A percentile compares a stretch with the other conserved stretches of the same genome.
These are phyloP conservation scores for Mechanitis mazaeus DNA, from an alignment of 2,888 invertebrate genomes.

Conservation along the genomic window DNA sequence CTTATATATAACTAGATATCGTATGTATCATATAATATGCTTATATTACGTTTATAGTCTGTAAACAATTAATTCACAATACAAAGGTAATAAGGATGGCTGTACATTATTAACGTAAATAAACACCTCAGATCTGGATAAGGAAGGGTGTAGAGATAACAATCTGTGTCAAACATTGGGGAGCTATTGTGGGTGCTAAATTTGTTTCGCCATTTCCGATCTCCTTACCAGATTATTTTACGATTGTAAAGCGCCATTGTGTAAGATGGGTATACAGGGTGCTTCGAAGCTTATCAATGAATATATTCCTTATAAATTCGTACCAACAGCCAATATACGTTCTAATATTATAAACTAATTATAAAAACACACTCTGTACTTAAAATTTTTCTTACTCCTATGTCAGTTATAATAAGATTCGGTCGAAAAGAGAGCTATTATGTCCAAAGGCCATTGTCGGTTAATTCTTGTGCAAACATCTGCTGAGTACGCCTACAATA, in stretches of 20 bases:
- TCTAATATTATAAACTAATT: not conserved
- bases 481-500: slow-evolving; percentile 47
- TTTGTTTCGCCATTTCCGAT: slow-evolving; percentile 73
- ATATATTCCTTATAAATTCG: not conserved
- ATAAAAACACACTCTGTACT: slow-evolving; percentile 11
- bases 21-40: too few relatives aligned
- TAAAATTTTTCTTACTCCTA: slow-evolving; percentile 24
- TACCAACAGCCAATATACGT: too few relatives aligned
- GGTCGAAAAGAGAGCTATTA: slow-evolving; percentile 52
- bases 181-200: slow-evolving; percentile 70
- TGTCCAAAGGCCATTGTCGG: slow-evolving; percentile 50
- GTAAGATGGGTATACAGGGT: slow-evolving; percentile 21
- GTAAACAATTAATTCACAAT: slow-evolving; percentile 11
- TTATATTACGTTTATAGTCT: not conserved
- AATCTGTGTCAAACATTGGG: slow-evolving; percentile 69
- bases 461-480: slow-evolving; percentile 63
- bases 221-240: slow-evolving; percentile 66
- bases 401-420: slow-evolving; percentile 64
- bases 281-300: slow-evolving; percentile 4
- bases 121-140: slow-evolving; percentile 63
- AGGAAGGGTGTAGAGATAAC: slow-evolving; percentile 57
- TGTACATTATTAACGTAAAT: slow-evolving; percentile 39
- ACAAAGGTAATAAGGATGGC: slow-evolving; percentile 13
- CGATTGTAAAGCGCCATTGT: slow-evolving; percentile 61
- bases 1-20: too few relatives aligned